phyloP scores from a whole-genome alignment of 2,113 vertebrate species.

The Pantherophis guttatus region DNA sequence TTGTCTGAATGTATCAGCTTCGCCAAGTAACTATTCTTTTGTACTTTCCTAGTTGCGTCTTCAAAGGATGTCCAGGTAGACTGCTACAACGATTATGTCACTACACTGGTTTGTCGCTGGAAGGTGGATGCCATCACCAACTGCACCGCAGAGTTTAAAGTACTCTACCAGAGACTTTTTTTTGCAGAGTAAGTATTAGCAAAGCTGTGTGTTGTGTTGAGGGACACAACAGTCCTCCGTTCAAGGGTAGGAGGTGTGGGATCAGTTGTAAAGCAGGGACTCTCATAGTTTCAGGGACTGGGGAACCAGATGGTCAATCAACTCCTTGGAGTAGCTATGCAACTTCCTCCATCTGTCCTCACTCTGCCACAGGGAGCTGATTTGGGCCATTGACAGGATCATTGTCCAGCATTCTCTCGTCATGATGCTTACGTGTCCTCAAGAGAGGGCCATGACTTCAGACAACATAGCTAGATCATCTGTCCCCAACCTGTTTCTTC shows the following conservation, averaged over 20 bases:
- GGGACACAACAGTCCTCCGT: neutral
- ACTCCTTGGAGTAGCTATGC: neutral
- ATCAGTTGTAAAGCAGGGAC: neutral
- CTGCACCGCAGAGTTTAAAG: conserved; percentile 57
- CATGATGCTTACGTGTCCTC: neutral
- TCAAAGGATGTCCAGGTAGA: neutral
- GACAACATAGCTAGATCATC: too few relatives aligned
- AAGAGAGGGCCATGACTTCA: neutral
- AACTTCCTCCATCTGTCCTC: neutral
- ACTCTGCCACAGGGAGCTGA: neutral
- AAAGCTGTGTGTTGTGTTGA: neutral
- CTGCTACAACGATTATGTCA: conserved; percentile 64
- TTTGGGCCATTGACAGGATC: neutral
- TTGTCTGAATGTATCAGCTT: neutral
- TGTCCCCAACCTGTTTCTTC: neutral
- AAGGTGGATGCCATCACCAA: conserved; percentile 20
- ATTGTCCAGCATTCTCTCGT: neutral
- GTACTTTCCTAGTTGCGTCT: conserved; percentile 42
- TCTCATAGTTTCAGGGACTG: too few relatives aligned
- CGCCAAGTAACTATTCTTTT: conserved; percentile 9
- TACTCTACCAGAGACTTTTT: conserved; percentile 1
- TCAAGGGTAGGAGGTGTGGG: neutral
- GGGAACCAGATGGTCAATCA: neutral
- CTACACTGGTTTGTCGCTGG: conserved; percentile 65
- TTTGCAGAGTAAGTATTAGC: conserved; percentile 20